phyloP scores from a whole-genome alignment of 2,888 invertebrate species.

The Tyria jacobaeae region DNA sequence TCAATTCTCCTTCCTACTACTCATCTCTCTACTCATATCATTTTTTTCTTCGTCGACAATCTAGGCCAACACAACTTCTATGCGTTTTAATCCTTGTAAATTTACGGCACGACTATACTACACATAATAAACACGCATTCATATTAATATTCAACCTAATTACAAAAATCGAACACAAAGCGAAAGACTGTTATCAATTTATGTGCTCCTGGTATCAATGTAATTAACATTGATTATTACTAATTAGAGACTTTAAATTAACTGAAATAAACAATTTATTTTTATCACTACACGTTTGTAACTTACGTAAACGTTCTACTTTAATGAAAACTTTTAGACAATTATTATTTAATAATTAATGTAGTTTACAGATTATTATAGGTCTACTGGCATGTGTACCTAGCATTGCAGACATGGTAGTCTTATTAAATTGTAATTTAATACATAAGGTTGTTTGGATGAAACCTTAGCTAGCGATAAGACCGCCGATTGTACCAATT shows the following conservation, averaged over 20 bases:
- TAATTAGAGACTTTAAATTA: conserved; percentile 22
- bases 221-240: conserved; percentile 33
- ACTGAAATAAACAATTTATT: conserved; percentile 12
- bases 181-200: conserved; percentile 15
- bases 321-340: neutral
- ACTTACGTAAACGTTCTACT: conserved; percentile 1
- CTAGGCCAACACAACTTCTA: too few relatives aligned
- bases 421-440: neutral
- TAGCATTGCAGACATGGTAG: neutral
- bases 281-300: neutral
- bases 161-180: conserved; percentile 9
- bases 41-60: too few relatives aligned
- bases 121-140: neutral
- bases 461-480: too few relatives aligned
- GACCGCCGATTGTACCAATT: too few relatives aligned
- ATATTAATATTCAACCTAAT: conserved; percentile 3
- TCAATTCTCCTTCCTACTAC: too few relatives aligned
- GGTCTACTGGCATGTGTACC: neutral
- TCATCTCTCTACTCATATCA: too few relatives aligned
- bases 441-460: too few relatives aligned
- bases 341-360: neutral
- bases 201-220: conserved; percentile 40
- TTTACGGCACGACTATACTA: too few relatives aligned
- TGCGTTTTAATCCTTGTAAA: too few relatives aligned
- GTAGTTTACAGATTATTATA: neutral